A percentile compares a stretch with the other conserved stretches of the same genome.
Conservation (phyloP, 1,140 invertebrate genomes). For the Penaeus japonicus region DNA sequence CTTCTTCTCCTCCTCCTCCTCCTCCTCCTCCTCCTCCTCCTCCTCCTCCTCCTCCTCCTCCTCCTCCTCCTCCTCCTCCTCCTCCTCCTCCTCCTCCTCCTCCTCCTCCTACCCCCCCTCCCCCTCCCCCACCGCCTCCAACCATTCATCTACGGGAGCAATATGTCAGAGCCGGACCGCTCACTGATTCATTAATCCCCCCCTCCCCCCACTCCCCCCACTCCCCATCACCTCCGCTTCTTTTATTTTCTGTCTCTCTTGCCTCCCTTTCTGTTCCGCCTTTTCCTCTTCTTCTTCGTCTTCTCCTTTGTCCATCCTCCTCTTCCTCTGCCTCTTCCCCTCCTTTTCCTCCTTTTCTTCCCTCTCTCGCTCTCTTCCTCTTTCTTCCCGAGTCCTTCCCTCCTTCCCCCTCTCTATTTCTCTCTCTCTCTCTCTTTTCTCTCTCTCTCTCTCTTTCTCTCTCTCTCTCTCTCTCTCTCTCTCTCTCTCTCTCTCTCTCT, state of each 20-base stretch:
- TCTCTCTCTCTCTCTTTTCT: background rate
- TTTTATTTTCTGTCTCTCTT: background rate
- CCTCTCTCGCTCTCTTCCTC: background rate
- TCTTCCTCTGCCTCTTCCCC: background rate
- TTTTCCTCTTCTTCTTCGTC: background rate
- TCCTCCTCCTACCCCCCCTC: background rate
- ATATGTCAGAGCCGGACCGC: no score
- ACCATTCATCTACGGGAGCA: background rate
- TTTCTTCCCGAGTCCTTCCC: background rate
- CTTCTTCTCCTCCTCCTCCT: background rate
- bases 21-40: background rate
- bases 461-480: background rate
- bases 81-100: background rate
- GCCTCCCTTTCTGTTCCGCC: background rate
- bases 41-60: background rate
- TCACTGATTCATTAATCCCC: background rate
- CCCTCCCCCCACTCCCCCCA: background rate
- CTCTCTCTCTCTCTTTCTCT: background rate
- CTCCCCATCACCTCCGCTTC: background rate
- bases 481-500: background rate
- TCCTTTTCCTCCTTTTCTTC: no score
- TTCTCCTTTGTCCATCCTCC: background rate
- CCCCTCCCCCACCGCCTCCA: background rate
- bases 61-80: background rate
- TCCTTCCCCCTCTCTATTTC: background rate